Conservation (phyloP, 1,140 invertebrate species). For the Zaprionus nigranus region DNA sequence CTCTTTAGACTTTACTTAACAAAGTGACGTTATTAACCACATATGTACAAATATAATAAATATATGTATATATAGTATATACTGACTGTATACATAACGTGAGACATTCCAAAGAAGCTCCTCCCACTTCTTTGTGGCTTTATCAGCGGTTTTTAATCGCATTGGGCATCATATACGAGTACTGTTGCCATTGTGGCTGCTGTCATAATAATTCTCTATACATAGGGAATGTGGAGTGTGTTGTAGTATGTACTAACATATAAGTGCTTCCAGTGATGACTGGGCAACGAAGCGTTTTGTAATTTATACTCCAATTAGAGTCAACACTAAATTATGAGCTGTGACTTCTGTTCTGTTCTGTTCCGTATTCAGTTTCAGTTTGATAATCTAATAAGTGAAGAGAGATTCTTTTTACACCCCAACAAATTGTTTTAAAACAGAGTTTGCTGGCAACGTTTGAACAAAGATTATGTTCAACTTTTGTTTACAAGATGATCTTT, state of each 20-base stretch:
- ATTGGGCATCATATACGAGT: conserved; percentile 33
- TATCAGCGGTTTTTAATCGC: conserved; percentile 49
- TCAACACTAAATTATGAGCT: conserved; percentile 22
- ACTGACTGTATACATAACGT: conserved; percentile 5
- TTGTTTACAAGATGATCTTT: too few relatives aligned
- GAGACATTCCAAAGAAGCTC: conserved; percentile 22
- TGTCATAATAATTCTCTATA: conserved; percentile 13
- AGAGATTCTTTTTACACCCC: conserved; percentile 6
- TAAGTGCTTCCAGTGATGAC: neutral
- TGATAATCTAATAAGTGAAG: neutral
- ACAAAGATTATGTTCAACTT: too few relatives aligned
- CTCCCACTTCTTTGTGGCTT: conserved; percentile 46
- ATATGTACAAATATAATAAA: conserved; percentile 12
- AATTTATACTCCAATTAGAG: conserved; percentile 41
- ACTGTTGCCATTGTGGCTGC: neutral
- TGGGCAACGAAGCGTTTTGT: conserved; percentile 15
- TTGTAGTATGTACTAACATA: neutral
- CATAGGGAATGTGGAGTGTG: neutral
- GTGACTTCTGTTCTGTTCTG: conserved; percentile 23
- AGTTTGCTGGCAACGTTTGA: too few relatives aligned
- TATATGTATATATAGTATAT: conserved; percentile 1
- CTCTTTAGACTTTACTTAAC: conserved; percentile 39
- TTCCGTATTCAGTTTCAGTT: conserved; percentile 7
- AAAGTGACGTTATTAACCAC: conserved; percentile 38
- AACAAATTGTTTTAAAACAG: neutral